Evolutionary conservation across 2,113 vertebrate genomes (phyloP).

Genomic region (Acinonyx jubatus): DNA sequence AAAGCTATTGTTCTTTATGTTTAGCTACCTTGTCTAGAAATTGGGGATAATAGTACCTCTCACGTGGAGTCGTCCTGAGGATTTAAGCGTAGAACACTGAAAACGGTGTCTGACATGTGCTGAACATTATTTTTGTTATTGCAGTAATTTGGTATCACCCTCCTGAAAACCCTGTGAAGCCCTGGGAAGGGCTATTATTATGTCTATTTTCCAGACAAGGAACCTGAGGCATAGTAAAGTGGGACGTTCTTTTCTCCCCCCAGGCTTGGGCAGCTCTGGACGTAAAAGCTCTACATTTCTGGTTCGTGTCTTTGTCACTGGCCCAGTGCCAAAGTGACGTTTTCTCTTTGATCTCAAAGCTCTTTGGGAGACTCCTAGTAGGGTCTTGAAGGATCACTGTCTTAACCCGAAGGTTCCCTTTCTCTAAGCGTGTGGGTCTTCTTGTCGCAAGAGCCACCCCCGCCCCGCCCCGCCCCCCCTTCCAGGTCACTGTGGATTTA

Average conservation of each 20-base stretch:
- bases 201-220: not conserved
- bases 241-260: not conserved
- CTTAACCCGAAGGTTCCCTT: not conserved
- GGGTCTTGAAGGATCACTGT: not conserved
- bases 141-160: not conserved
- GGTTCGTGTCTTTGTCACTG: not conserved
- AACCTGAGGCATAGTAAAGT: not conserved
- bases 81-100: not conserved
- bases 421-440: not conserved
- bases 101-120: not conserved
- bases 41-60: not conserved
- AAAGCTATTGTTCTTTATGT: not conserved
- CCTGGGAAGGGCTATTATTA: not conserved
- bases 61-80: not conserved
- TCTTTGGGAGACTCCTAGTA: not conserved
- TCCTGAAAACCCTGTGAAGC: not conserved
- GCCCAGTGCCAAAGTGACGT: not conserved
- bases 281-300: not conserved
- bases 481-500: too few species aligned
- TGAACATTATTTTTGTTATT: not conserved
- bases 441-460: not conserved
- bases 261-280: not conserved
- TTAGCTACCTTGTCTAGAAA: not conserved
- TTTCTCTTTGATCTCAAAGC: not conserved
- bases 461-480: not conserved